Conservation (phyloP, 2,888 invertebrate genomes). For the Branchellion lobata region DNA sequence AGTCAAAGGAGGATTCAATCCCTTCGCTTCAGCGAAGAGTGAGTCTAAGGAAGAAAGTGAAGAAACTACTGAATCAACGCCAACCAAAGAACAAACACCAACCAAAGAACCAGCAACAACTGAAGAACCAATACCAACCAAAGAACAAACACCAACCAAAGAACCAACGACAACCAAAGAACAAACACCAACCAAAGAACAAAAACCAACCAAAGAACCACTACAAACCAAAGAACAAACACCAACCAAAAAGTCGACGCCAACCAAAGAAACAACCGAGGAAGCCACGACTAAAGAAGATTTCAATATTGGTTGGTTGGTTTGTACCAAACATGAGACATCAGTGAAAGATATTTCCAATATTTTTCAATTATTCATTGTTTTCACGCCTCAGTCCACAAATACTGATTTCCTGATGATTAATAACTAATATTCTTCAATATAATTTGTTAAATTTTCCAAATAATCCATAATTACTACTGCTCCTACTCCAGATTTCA, state of each 20-base stretch:
- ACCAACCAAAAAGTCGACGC: background rate
- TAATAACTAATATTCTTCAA: too few species aligned
- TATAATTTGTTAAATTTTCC: too few species aligned
- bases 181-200: background rate
- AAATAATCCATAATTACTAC: too few species aligned
- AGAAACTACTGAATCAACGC: background rate
- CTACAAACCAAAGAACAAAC: background rate
- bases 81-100: background rate
- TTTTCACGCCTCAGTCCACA: too few species aligned
- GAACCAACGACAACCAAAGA: background rate
- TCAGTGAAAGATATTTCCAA: too few species aligned
- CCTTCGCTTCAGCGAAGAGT: constrained; percentile 50
- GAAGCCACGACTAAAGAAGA: background rate
- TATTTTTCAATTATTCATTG: too few species aligned
- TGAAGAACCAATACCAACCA: background rate
- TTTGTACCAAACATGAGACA: too few species aligned
- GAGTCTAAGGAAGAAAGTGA: background rate
- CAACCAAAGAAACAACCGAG: background rate
- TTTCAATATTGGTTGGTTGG: constrained; percentile 5
- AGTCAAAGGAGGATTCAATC: constrained; percentile 48
- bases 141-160: background rate
- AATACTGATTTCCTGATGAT: too few species aligned
- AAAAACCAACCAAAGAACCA: background rate
- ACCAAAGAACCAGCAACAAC: background rate
- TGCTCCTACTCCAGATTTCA: too few species aligned